These are phyloP conservation scores for Papilio elwesi DNA, from an alignment of 2,888 invertebrate genomes.

Conservation along the genomic window DNA sequence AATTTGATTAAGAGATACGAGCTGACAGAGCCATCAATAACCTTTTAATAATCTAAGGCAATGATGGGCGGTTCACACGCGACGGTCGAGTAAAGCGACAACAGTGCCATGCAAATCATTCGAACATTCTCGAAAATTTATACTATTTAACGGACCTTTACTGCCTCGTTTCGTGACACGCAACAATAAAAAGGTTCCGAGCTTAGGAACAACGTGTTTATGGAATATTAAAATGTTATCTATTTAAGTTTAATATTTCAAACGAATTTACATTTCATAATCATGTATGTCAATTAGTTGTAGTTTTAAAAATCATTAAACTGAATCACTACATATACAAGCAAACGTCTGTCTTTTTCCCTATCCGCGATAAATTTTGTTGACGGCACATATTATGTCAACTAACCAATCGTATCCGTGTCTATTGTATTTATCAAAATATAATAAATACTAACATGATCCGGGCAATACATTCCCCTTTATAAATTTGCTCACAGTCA, in stretches of 20 bases:
- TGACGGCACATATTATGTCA: too few species aligned
- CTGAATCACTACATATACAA: background rate
- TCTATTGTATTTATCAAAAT: too few species aligned
- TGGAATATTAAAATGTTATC: constrained; percentile 67
- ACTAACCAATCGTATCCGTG: too few species aligned
- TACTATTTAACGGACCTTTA: constrained; percentile 64
- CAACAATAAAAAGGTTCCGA: constrained; percentile 69
- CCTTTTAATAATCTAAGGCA: constrained; percentile 64
- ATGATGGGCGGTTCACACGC: constrained; percentile 70
- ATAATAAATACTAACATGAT: background rate
- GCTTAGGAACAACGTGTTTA: constrained; percentile 76
- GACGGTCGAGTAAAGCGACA: constrained; percentile 61
- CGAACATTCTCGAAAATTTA: constrained; percentile 64
- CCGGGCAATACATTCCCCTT: background rate
- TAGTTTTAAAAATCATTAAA: background rate
- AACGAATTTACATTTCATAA: constrained; percentile 44
- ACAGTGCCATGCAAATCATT: constrained; percentile 75
- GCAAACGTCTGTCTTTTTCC: background rate
- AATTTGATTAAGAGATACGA: constrained; percentile 62
- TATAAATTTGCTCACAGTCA: background rate
- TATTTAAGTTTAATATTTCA: constrained; percentile 55
- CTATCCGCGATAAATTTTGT: too few species aligned
- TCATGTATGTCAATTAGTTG: background rate
- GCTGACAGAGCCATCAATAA: constrained; percentile 68
- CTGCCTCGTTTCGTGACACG: constrained; percentile 73